These are phyloP conservation scores for Lophochroa leadbeateri DNA, from an alignment of 2,113 vertebrate genomes.

Conservation along the genomic window DNA sequence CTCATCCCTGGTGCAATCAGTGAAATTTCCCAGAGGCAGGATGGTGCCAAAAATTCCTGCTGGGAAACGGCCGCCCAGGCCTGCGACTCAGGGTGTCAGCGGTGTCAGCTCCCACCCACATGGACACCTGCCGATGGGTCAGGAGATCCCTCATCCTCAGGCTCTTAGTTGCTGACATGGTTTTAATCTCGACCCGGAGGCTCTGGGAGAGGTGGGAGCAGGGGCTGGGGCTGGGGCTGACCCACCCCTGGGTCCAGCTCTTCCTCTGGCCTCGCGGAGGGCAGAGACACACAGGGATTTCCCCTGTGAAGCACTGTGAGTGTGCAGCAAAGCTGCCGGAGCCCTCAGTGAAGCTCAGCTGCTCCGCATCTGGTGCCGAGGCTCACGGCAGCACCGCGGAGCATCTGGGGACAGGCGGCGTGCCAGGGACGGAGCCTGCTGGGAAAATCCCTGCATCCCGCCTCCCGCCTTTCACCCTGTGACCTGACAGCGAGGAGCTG, in stretches of 20 bases:
- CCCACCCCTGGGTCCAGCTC: background rate
- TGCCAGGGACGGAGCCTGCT: background rate
- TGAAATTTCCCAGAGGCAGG: background rate
- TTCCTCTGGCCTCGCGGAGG: background rate
- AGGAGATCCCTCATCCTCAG: background rate
- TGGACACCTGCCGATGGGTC: background rate
- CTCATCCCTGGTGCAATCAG: background rate
- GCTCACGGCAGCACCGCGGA: background rate
- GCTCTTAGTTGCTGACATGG: background rate
- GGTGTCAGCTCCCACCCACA: fast-evolving
- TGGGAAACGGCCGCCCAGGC: fast-evolving
- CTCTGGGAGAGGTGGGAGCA: background rate
- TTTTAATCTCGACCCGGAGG: background rate
- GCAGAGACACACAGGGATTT: background rate
- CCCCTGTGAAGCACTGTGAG: fast-evolving
- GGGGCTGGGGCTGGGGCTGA: fast-evolving
- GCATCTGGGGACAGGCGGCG: background rate
- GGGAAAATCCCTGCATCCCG: conserved; percentile 3
- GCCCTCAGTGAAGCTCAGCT: background rate
- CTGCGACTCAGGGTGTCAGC: background rate
- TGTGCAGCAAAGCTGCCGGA: background rate
- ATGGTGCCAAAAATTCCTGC: background rate
- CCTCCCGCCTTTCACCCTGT: background rate
- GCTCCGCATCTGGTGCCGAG: background rate
- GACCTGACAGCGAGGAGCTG: background rate